Conservation (phyloP, 2,888 invertebrate genomes). For the Drosophila merina region DNA sequence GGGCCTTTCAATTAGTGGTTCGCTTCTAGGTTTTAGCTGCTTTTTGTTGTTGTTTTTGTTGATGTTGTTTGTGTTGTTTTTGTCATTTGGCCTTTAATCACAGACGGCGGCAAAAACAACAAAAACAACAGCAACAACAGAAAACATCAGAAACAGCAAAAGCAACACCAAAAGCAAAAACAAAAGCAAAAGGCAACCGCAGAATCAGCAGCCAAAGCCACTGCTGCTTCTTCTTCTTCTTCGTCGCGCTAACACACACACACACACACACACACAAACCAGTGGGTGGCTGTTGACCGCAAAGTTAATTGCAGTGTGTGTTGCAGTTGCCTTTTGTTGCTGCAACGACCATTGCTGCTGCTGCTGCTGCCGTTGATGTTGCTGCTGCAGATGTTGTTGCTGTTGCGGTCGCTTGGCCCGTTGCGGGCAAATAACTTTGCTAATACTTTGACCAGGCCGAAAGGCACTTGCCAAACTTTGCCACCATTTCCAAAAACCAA, state of each 20-base stretch:
- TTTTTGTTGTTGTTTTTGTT: slow-evolving; percentile 25
- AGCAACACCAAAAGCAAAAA: slow-evolving; percentile 27
- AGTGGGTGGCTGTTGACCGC: slow-evolving; percentile 66
- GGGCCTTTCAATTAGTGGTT: not conserved
- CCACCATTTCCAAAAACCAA: slow-evolving; percentile 10
- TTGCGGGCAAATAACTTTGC: slow-evolving; percentile 72
- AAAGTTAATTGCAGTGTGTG: slow-evolving; percentile 71
- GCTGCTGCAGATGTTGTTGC: slow-evolving; percentile 39
- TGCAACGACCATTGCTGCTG: slow-evolving; percentile 9
- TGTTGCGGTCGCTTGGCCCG: slow-evolving; percentile 54
- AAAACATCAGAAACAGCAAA: slow-evolving; percentile 32
- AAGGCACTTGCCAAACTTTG: slow-evolving; percentile 61
- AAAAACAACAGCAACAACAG: slow-evolving; percentile 31
- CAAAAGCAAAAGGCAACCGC: slow-evolving; percentile 27
- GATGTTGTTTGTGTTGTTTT: slow-evolving; percentile 25
- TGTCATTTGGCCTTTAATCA: slow-evolving; percentile 64
- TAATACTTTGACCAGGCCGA: slow-evolving; percentile 69
- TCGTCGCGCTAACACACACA: slow-evolving; percentile 21
- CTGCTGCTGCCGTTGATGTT: slow-evolving; percentile 16
- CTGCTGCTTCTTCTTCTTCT: slow-evolving; percentile 41
- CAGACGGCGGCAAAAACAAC: slow-evolving; percentile 37
- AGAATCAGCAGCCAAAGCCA: slow-evolving; percentile 44
- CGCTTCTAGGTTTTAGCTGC: slow-evolving; percentile 23
- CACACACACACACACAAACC: slow-evolving; percentile 10
- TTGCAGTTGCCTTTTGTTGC: slow-evolving; percentile 36